phyloP scores from a whole-genome alignment of 2,888 invertebrate species.

The Acheta domesticus region DNA sequence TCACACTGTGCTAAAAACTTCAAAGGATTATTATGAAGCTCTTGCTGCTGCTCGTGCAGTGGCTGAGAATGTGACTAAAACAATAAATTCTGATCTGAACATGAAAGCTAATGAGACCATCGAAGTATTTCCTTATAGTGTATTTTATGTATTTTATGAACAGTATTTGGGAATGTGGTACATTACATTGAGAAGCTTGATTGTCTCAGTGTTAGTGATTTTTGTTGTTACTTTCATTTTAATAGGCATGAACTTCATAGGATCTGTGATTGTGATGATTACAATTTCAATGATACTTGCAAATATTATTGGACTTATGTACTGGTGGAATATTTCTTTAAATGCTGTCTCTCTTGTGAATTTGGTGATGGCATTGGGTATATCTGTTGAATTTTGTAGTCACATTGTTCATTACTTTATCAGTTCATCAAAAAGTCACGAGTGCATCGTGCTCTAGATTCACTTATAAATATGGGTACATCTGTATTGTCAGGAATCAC shows the following conservation, averaged over 20 bases:
- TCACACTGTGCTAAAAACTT: conserved; percentile 86
- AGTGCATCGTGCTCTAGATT: conserved; percentile 65
- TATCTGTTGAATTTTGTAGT: conserved; percentile 93
- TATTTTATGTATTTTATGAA: conserved; percentile 93
- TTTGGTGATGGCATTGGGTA: conserved; percentile 87
- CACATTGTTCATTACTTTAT: conserved; percentile 74
- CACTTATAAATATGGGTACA: conserved; percentile 77
- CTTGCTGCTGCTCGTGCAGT: conserved; percentile 77
- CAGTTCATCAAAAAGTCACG: conserved; percentile 50
- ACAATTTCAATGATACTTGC: conserved; percentile 74
- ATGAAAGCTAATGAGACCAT: conserved; percentile 51
- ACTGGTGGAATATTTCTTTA: conserved; percentile 79
- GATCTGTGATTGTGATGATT: conserved; percentile 68
- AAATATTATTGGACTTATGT: conserved; percentile 89
- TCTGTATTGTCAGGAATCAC: conserved; percentile 93
- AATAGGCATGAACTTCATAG: conserved; percentile 77
- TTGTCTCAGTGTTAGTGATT: conserved; percentile 63
- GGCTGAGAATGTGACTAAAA: conserved; percentile 76
- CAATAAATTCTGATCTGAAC: conserved; percentile 57
- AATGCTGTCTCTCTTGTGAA: conserved; percentile 95
- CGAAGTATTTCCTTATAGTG: conserved; percentile 80
- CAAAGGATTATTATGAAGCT: conserved; percentile 84
- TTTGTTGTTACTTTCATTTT: conserved; percentile 52
- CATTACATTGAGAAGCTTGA: conserved; percentile 64
- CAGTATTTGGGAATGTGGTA: conserved; percentile 87